phyloP scores from a whole-genome alignment of 2,113 vertebrate genomes.

The Sprattus sprattus region DNA sequence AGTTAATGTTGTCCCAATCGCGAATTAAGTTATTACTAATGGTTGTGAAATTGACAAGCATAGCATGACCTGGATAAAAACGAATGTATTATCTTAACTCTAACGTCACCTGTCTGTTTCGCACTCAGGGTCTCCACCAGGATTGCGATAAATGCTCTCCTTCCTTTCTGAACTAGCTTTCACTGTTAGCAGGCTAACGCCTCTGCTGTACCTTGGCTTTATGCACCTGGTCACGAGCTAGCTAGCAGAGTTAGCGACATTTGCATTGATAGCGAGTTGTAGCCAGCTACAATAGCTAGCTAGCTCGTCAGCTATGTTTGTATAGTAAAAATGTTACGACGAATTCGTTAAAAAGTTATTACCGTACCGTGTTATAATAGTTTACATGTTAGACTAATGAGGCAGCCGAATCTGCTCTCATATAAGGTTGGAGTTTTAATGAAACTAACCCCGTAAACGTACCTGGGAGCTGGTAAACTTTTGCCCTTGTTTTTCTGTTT shows the following conservation, averaged over 20 bases:
- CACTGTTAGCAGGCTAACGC: not conserved
- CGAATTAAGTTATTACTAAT: not conserved
- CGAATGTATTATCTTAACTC: not conserved
- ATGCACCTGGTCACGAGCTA: slow-evolving; percentile 12
- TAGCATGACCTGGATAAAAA: not conserved
- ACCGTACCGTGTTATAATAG: not conserved
- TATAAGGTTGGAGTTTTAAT: not conserved
- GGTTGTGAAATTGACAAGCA: not conserved
- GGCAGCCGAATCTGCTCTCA: not conserved
- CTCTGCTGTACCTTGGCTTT: slow-evolving; percentile 3
- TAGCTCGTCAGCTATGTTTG: not conserved
- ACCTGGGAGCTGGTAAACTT: not conserved
- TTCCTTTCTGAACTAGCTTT: not conserved
- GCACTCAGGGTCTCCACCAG: not conserved
- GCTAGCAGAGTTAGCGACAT: not conserved
- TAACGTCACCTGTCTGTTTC: not conserved
- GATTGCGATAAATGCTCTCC: not conserved
- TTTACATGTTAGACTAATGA: not conserved
- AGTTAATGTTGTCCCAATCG: not conserved
- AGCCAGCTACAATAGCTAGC: not conserved
- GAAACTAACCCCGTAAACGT: not conserved
- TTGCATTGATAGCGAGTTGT: not conserved
- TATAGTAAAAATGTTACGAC: not conserved
- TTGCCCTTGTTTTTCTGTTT: not conserved
- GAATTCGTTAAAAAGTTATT: not conserved